Evolutionary conservation across 2,888 invertebrate genomes (phyloP), one percentile per base, ranked within the genome.

Genomic region (Ypsolopha scabrella): DNA sequence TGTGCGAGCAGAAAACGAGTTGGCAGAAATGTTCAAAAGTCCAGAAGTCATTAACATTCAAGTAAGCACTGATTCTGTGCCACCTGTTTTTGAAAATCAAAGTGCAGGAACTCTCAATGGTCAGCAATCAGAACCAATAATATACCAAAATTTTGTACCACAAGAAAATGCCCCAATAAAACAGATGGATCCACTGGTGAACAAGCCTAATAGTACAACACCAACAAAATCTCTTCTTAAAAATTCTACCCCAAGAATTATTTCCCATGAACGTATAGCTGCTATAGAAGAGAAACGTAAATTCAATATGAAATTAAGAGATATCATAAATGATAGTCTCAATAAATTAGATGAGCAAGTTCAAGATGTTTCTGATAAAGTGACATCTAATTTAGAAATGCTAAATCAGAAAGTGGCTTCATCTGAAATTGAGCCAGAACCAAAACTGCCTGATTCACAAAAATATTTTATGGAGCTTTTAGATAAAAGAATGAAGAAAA

Each of bases 291-390:
- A 76, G 60, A 86, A 86, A 58, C 69, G 86, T 54, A 72, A 75
- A 53, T 83, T 80, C 57, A 85, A 85, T 59, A 81, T 78, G 72
- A 82, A 75, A 58, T 56, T 86, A 45, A 68, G 72, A 60, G 80
- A 83, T 58, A 71, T 81, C 6, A 65, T 83, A 55, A 72, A 75
- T 62, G 68, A 74, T 37, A 75, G 75, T 58, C 59, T 82, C 41
- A 72, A 74, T 53, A 73, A 72, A 52, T 54, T 70, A 54, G 72
- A 72, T 38, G 64, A 67, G 11, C 56, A 58, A 37, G 55, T 58
- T 37, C 51, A 51, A 24, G 33, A 24, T 24, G 24, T 24, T 24
- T 24, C 24, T 24, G 24, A 24, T 24, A 24, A 24, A 24, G 24
- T 24, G 24, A 24, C 2, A 24, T 24, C 24, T 24, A 24, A 14